Conservation (phyloP, 64 coral and sea anemone species). For the Porites lutea region DNA sequence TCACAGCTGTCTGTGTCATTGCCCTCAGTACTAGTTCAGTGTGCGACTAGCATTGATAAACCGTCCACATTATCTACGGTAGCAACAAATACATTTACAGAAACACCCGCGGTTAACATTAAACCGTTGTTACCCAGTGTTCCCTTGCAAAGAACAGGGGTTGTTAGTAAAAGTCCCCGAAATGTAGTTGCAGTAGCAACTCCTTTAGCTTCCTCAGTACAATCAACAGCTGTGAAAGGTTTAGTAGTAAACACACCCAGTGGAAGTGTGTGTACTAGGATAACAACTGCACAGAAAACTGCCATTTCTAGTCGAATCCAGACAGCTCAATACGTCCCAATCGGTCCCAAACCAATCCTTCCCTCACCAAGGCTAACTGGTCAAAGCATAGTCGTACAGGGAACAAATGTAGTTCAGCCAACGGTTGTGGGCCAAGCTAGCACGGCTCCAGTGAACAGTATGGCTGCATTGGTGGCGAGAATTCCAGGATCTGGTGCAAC, state of each 20-base stretch:
- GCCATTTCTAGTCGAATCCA: background rate
- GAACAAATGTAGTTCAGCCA: conserved; percentile 11
- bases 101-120: background rate
- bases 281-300: conserved; percentile 7
- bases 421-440: background rate
- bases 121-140: background rate
- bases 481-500: conserved; percentile 40
- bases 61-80: background rate
- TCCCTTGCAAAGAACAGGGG: background rate
- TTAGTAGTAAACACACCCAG: background rate
- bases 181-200: background rate
- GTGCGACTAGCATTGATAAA: background rate
- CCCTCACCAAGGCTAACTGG: conserved; percentile 33
- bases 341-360: conserved; percentile 20
- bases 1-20: background rate
- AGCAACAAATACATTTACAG: background rate
- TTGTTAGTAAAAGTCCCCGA: background rate
- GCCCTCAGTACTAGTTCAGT: background rate
- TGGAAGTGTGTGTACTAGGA: background rate
- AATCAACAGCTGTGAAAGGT: background rate
- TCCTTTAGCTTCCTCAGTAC: background rate
- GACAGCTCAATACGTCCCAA: conserved; percentile 15
- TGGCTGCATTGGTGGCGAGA: conserved; percentile 46
- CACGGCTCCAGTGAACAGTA: conserved; percentile 60
- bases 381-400: conserved; percentile 18